phyloP scores from a whole-genome alignment of 2,797 vertebrate genomes.

The Botia kubotai region DNA sequence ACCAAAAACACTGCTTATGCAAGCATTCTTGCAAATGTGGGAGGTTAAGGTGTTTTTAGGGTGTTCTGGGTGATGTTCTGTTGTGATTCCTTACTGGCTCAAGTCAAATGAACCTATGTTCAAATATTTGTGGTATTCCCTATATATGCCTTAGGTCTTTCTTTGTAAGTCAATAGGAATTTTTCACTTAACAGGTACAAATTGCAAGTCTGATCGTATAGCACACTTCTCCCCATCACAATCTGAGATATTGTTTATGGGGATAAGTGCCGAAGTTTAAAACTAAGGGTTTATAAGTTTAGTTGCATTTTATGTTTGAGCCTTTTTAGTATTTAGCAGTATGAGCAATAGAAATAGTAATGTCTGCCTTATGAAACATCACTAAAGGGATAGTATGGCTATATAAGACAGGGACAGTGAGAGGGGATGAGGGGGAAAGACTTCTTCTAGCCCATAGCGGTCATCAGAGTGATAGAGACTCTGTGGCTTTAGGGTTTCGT shows the following conservation, averaged over 20 bases:
- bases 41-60: neutral
- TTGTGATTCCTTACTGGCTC: neutral
- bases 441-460: constrained; percentile 64
- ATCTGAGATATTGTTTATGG: neutral
- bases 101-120: neutral
- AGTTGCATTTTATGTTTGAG: too few relatives aligned
- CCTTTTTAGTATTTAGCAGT: too few relatives aligned
- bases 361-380: neutral
- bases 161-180: too few relatives aligned
- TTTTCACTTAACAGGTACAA: neutral
- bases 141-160: too few relatives aligned
- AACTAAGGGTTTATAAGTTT: neutral
- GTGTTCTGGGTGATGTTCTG: neutral
- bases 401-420: constrained; percentile 27
- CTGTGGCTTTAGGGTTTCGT: neutral
- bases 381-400: constrained; percentile 1
- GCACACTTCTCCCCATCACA: neutral
- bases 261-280: neutral
- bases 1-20: constrained; percentile 11
- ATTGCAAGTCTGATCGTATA: neutral
- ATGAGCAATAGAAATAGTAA: neutral
- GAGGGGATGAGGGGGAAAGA: constrained; percentile 42
- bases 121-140: neutral
- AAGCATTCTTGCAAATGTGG: neutral
- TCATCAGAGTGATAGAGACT: constrained; percentile 76